Percentiles rank a stretch among this genome's conserved stretches.
Conservation (phyloP, 2,888 invertebrate genomes). For the Abrostola triplasia region DNA sequence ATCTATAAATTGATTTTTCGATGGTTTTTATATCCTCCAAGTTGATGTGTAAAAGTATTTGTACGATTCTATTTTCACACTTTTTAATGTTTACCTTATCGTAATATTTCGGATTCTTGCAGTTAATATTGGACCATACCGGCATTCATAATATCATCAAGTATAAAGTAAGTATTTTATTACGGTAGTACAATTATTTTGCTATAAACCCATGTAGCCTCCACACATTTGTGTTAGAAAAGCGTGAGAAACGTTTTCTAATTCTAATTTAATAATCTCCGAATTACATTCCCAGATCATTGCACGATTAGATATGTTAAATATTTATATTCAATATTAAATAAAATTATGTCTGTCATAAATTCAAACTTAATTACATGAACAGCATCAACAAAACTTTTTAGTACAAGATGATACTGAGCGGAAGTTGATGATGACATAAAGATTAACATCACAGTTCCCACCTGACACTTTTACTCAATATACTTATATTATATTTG, state of each 20-base stretch:
- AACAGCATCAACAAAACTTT: slow-evolving; percentile 23
- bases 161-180: not conserved
- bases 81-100: too few relatives aligned
- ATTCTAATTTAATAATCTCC: slow-evolving; percentile 13
- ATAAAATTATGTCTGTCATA: slow-evolving; percentile 32
- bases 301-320: slow-evolving; percentile 31
- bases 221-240: not conserved
- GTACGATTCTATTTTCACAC: not conserved
- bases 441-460: slow-evolving; percentile 47
- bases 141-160: not conserved
- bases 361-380: slow-evolving; percentile 39
- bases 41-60: not conserved
- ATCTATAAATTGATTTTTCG: too few relatives aligned
- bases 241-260: slow-evolving; percentile 46
- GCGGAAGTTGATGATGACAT: slow-evolving; percentile 48
- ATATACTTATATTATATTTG: slow-evolving; percentile 30
- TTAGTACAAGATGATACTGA: slow-evolving; percentile 31
- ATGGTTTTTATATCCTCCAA: too few relatives aligned
- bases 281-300: slow-evolving; percentile 25
- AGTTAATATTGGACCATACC: too few relatives aligned
- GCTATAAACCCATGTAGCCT: not conserved
- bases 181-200: not conserved
- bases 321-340: slow-evolving; percentile 38
- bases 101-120: too few relatives aligned
- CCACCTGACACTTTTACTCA: slow-evolving; percentile 42